Conservation (phyloP, 37 sponge, comb jelly and placozoan species). For the Cladorhizidae sp. region DNA sequence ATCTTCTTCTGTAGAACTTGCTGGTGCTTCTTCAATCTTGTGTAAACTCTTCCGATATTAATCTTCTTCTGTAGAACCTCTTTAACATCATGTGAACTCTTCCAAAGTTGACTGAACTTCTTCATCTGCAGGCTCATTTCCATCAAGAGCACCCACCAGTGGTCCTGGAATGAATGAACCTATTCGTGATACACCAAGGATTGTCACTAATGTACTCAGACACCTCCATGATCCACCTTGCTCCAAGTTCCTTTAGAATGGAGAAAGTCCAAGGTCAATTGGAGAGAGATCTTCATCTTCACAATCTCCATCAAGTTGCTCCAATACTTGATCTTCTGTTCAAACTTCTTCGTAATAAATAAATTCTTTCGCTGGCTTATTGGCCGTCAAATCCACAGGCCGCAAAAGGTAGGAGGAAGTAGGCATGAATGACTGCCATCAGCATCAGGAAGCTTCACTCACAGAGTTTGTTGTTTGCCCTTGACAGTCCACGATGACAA, state of each 20-base stretch:
- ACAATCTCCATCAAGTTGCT: too few species aligned
- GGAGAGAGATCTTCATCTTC: too few species aligned
- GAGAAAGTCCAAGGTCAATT: too few species aligned
- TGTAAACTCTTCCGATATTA: too few species aligned
- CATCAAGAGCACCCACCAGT: neutral
- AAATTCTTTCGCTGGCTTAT: conserved; percentile 67
- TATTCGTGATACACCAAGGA: neutral
- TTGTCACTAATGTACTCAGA: conserved; percentile 20
- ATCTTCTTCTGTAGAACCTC: too few species aligned
- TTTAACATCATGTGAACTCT: too few species aligned
- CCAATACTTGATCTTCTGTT: conserved; percentile 38
- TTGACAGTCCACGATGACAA: conserved; percentile 22
- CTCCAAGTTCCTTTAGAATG: conserved; percentile 13
- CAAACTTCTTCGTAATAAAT: too few species aligned
- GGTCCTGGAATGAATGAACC: too few species aligned
- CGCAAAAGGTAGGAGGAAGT: conserved; percentile 48
- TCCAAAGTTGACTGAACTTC: too few species aligned
- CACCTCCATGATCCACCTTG: conserved; percentile 28
- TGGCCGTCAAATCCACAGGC: conserved; percentile 62
- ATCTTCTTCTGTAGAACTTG: too few species aligned
- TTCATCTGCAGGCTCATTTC: neutral
- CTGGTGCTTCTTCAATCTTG: too few species aligned
- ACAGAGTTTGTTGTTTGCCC: neutral
- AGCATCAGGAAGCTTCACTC: neutral
- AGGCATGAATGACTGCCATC: conserved; percentile 45